A percentile compares a stretch with the other conserved stretches of the same genome.
Evolutionary conservation across 2,888 invertebrate genomes (phyloP).

Genomic region (Idaea biselata): DNA sequence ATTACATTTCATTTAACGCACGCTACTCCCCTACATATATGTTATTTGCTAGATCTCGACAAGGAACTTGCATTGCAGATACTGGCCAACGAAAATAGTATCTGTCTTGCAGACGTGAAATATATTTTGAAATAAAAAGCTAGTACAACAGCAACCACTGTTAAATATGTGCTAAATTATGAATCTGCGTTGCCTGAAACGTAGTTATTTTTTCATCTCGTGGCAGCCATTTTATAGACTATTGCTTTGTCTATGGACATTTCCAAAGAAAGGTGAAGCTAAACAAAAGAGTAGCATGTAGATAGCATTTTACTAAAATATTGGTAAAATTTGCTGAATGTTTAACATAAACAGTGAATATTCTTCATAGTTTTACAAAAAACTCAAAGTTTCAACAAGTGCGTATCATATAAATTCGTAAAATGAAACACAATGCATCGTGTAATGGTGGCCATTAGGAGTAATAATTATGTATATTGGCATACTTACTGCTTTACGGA

Average conservation of each 20-base stretch:
- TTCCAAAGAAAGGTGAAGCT: constrained; percentile 80
- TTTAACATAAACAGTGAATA: constrained; percentile 46
- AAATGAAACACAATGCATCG: constrained; percentile 75
- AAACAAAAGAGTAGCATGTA: constrained; percentile 80
- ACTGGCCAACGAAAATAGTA: too few species aligned
- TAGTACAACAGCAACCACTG: too few species aligned
- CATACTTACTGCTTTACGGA: constrained; percentile 72
- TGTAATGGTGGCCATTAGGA: constrained; percentile 81
- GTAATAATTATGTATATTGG: constrained; percentile 80
- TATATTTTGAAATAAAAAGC: too few species aligned
- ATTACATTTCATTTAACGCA: too few species aligned
- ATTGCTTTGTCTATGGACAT: constrained; percentile 63
- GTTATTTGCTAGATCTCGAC: too few species aligned
- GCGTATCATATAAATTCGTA: constrained; percentile 50
- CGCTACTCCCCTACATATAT: too few species aligned
- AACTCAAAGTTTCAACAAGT: constrained; percentile 40
- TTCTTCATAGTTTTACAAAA: constrained; percentile 48
- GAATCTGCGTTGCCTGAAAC: constrained; percentile 38
- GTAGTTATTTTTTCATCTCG: constrained; percentile 49
- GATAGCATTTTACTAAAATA: constrained; percentile 70
- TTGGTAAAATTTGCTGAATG: constrained; percentile 53
- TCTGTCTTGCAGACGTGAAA: too few species aligned
- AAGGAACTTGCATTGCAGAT: too few species aligned
- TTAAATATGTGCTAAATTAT: neutral
- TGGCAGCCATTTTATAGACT: constrained; percentile 78